These are phyloP conservation scores for Hybognathus amarus DNA, from an alignment of 2,797 vertebrate species.

Conservation along the genomic window DNA sequence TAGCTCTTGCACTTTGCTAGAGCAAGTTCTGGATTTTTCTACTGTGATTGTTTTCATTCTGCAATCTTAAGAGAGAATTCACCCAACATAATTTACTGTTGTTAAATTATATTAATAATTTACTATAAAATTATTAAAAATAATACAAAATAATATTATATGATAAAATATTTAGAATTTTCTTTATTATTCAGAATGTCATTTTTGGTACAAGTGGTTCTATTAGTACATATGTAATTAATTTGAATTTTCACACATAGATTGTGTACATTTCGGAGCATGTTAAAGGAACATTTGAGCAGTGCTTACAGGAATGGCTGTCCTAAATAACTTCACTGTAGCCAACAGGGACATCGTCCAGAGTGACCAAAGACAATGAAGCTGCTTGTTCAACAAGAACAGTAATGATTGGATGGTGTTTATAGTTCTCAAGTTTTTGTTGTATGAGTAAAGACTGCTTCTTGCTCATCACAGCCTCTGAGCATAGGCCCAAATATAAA, in stretches of 20 bases:
- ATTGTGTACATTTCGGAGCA: not conserved
- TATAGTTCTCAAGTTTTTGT: not conserved
- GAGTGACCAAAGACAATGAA: not conserved
- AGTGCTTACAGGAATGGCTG: conserved; percentile 10
- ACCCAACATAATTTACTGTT: not conserved
- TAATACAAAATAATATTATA: not conserved
- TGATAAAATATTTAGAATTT: not conserved
- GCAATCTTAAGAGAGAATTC: not conserved
- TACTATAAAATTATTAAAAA: too few relatives aligned
- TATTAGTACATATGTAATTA: not conserved
- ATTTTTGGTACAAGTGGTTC: not conserved
- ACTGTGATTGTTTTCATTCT: not conserved
- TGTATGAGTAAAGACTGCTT: not conserved
- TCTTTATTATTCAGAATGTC: not conserved
- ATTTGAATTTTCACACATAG: not conserved
- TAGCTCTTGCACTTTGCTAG: conserved; percentile 2
- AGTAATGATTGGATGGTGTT: not conserved
- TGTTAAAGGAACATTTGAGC: not conserved
- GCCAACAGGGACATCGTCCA: not conserved
- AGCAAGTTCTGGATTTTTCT: conserved; percentile 12
- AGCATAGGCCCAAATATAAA: too few relatives aligned
- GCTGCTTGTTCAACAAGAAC: conserved; percentile 8
- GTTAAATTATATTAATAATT: too few relatives aligned
- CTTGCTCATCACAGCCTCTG: too few relatives aligned
- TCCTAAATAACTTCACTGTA: conserved; percentile 4